These are phyloP conservation scores for Aphelocoma coerulescens DNA, from an alignment of 2,113 vertebrate genomes.

Conservation along the genomic window DNA sequence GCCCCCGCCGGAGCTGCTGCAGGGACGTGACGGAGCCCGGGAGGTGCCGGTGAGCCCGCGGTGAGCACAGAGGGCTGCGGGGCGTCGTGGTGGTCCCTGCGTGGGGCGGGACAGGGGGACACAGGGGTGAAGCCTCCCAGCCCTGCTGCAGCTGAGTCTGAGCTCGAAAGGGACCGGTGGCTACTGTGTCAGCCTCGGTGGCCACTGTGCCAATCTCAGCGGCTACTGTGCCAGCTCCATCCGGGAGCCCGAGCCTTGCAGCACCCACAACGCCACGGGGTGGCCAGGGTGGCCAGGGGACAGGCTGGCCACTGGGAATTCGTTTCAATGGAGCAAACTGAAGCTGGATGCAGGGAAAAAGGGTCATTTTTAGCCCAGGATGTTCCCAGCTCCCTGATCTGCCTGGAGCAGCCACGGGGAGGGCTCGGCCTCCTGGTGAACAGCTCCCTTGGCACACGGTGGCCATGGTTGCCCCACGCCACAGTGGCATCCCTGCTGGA, in stretches of 20 bases:
- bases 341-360: background rate
- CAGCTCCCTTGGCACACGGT: fast-evolving
- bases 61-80: fast-evolving
- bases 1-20: background rate
- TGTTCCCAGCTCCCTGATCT: background rate
- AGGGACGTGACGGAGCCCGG: background rate
- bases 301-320: background rate
- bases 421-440: fast-evolving
- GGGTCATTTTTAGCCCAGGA: background rate
- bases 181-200: background rate
- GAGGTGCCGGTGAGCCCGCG: background rate
- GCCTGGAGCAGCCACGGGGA: fast-evolving
- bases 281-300: background rate
- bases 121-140: fast-evolving
- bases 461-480: fast-evolving
- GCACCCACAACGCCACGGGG: fast-evolving
- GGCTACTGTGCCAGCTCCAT: background rate
- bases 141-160: background rate
- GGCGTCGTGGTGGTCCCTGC: fast-evolving
- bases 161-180: background rate
- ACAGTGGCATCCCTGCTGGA: fast-evolving
- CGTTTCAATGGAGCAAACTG: fast-evolving
- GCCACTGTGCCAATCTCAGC: fast-evolving
- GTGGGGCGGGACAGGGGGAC: fast-evolving
- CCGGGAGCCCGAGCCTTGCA: background rate